Evolutionary conservation across 2,797 vertebrate species (phyloP), one percentile per base, ranked within the genome.

Genomic region (Melanotaenia boesemani): DNA sequence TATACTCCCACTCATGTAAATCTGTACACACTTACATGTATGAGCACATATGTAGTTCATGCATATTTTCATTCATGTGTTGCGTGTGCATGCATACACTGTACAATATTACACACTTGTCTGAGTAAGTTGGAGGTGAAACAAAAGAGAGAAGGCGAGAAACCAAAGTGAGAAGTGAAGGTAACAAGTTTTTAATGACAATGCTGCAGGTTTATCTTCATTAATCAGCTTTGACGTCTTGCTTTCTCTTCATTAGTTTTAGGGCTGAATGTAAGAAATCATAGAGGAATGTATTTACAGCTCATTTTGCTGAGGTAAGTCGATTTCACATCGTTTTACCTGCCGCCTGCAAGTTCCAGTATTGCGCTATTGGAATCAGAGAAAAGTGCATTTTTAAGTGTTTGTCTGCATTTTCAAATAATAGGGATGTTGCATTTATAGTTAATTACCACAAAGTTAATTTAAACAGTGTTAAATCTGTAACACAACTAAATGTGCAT

Each of bases 121-220:
- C 37, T 67, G 60, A 61, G 65, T 71, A 69, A 73, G 63, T 30
- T 10, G 56, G 63, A 88, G 73, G 80, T 80, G 82, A 74, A 70
- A 70, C 52, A 64, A 54, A 67, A 16, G 48, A 73, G 63, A 52
- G 0, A n/a, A 74, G 9, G 77, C 9, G 36, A 72, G 72, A 80
- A 56, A 48, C 73, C 34, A 0, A 12, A 36, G 68, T 44, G 69
- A 78, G 63, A 85, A 75, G 37, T 58, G 60, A 81, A 75, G 59
- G 78, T 81, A 74, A 84, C 69, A 82, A 8, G 37, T 77, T 88
- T 88, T 81, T 83, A 83, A 77, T 76, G 66, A 83, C 46, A 74
- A 72, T 18, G n/a, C 24, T 48, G 44, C 4, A 0, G 64, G 66
- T 68, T 80, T 72, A 63, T 74, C 46, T 26, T 80, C 62, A 59